These are phyloP conservation scores for Luidia sarsii DNA, from an alignment of 53 echinoderm and acorn worm genomes.

Conservation along the genomic window DNA sequence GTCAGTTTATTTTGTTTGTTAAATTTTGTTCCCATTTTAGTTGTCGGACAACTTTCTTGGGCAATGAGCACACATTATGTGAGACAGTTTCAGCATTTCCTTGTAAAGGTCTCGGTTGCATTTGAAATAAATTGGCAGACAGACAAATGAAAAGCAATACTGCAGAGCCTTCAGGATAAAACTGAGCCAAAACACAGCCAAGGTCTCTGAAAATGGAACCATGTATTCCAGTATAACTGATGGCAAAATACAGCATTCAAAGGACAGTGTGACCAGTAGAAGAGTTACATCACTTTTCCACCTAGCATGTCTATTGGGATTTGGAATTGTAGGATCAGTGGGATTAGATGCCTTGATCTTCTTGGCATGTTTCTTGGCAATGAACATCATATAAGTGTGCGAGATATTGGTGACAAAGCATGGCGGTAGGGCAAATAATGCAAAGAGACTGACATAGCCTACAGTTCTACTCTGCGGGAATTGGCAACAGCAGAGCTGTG, in stretches of 20 bases:
- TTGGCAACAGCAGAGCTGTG: neutral
- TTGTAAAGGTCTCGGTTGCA: neutral
- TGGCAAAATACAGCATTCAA: neutral
- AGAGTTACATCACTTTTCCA: neutral
- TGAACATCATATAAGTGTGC: neutral
- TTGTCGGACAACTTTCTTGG: too few species aligned
- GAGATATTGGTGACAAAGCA: neutral
- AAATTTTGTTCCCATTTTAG: too few species aligned
- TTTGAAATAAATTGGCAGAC: slow-evolving; percentile 1
- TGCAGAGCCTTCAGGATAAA: neutral
- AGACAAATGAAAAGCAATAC: neutral
- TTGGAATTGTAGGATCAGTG: too few species aligned
- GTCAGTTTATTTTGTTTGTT: too few species aligned
- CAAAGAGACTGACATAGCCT: neutral
- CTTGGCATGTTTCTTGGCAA: slow-evolving; percentile 13
- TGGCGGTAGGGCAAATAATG: neutral
- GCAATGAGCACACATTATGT: too few species aligned
- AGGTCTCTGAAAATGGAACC: too few species aligned
- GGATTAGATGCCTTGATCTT: neutral
- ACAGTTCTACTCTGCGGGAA: neutral
- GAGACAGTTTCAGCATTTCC: neutral
- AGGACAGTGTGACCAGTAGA: neutral
- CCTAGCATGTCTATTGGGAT: neutral
- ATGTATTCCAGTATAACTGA: neutral
- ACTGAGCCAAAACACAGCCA: too few species aligned